Evolutionary conservation across 2,113 vertebrate species (phyloP).

Genomic region (Aix galericulata): DNA sequence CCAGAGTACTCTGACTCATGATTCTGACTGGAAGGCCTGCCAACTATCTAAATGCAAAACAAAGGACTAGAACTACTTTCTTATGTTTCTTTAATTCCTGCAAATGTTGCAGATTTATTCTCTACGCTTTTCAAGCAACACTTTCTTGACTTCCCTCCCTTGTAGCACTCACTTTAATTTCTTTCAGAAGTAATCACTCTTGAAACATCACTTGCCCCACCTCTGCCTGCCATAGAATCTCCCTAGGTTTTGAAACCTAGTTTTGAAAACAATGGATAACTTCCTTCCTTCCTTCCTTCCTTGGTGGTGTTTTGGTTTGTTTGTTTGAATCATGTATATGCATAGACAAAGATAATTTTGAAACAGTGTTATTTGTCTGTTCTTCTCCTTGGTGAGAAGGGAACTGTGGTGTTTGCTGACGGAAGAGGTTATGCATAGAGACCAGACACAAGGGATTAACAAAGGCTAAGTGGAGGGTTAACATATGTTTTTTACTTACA

Average conservation of each 20-base stretch:
- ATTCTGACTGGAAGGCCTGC: not conserved
- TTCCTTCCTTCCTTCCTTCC: not conserved
- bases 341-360: not conserved
- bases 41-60: not conserved
- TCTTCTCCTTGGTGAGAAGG: not conserved
- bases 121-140: not conserved
- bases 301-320: not conserved
- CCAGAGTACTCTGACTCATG: not conserved
- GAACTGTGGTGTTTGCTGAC: not conserved
- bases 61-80: not conserved
- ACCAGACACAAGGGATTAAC: not conserved
- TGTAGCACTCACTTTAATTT: not conserved
- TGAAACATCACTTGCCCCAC: not conserved
- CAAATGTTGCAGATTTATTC: not conserved
- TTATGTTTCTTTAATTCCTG: not conserved
- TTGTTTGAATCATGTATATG: not conserved
- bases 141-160: not conserved
- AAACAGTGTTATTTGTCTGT: not conserved
- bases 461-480: not conserved
- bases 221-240: not conserved
- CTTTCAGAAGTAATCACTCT: not conserved
- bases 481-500: not conserved
- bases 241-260: not conserved
- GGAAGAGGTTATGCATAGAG: not conserved
- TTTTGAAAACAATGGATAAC: not conserved